Percentiles rank a stretch among this genome's conserved stretches.
Evolutionary conservation across 1,140 invertebrate genomes (phyloP).

Genomic region (Maconellicoccus hirsutus): DNA sequence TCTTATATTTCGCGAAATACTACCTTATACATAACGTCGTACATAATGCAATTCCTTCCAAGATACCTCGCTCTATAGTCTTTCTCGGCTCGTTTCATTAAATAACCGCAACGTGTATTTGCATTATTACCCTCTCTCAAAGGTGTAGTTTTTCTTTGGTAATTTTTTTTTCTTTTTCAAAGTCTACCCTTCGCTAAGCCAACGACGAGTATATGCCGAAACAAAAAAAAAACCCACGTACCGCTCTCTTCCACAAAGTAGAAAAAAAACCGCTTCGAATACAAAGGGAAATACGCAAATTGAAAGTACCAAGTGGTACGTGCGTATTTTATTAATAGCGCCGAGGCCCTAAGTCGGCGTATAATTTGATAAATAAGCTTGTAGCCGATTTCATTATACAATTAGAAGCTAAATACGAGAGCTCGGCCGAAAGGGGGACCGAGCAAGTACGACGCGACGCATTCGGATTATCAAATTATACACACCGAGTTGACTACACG

Average conservation of each 20-base stretch:
- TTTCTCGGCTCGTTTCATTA: too few relatives aligned
- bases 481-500: neutral
- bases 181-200: too few relatives aligned
- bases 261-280: neutral
- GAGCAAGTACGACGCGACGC: neutral
- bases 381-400: constrained; percentile 18
- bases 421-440: neutral
- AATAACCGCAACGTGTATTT: too few relatives aligned
- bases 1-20: too few relatives aligned
- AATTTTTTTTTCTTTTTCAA: too few relatives aligned
- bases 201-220: neutral
- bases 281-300: constrained; percentile 19
- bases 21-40: too few relatives aligned
- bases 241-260: too few relatives aligned
- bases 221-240: neutral
- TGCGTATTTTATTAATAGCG: constrained; percentile 22
- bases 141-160: too few relatives aligned
- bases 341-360: neutral
- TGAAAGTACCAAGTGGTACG: constrained; percentile 7
- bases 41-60: too few relatives aligned
- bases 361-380: constrained; percentile 19
- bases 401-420: constrained; percentile 6
- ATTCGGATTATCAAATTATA: constrained; percentile 13
- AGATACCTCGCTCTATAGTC: too few relatives aligned
- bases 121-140: too few relatives aligned